Conservation (phyloP, 2,888 invertebrate species). For the Noctua janthe region DNA sequence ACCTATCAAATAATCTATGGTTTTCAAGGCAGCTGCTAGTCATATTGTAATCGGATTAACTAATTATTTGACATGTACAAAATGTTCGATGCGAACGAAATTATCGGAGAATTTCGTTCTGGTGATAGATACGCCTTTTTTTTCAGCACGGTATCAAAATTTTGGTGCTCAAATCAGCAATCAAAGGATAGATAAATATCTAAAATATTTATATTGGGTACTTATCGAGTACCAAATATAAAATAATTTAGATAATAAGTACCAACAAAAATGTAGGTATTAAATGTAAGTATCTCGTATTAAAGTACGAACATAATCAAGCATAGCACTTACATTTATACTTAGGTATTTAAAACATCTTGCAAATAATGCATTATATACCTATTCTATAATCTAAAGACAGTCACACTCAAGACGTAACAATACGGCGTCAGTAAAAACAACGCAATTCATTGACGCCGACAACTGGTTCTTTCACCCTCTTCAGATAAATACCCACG, state of each 20-base stretch:
- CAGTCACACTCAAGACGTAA: slow-evolving; percentile 5
- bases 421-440: slow-evolving; percentile 3
- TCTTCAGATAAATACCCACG: slow-evolving; percentile 37
- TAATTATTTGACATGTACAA: not conserved
- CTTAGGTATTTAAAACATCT: not conserved
- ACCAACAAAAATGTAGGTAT: not conserved
- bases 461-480: slow-evolving; percentile 18
- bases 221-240: not conserved
- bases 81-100: not conserved
- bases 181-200: slow-evolving; percentile 1
- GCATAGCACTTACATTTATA: not conserved
- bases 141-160: slow-evolving; percentile 1
- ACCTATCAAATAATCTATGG: not conserved
- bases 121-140: not conserved
- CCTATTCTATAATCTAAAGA: not conserved
- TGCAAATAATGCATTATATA: not conserved
- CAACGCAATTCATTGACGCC: slow-evolving; percentile 1
- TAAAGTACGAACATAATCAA: not conserved
- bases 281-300: not conserved
- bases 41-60: slow-evolving; percentile 12
- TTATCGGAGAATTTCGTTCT: not conserved
- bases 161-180: not conserved
- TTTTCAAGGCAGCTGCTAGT: not conserved
- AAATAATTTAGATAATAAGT: not conserved
- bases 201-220: not conserved